Evolutionary conservation across 92 coral and sea anemone genomes (phyloP).

Genomic region (Heliopora coerulea): DNA sequence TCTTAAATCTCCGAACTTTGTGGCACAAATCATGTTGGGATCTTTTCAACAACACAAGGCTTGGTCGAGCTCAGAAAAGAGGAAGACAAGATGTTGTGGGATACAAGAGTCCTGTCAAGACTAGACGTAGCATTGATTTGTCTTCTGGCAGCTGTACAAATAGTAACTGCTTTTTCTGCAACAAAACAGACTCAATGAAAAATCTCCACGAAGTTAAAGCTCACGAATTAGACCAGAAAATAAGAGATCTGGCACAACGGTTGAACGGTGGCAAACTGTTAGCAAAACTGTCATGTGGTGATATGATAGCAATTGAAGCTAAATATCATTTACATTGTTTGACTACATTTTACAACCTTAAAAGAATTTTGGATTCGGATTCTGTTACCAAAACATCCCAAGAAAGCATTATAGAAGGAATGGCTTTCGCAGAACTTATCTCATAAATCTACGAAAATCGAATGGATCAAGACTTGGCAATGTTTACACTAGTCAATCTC

Average conservation of each 20-base stretch:
- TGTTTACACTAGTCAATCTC: conserved; percentile 47
- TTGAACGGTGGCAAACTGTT: conserved; percentile 21
- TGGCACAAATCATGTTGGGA: conserved; percentile 9
- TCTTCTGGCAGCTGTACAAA: too few species aligned
- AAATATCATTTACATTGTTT: conserved; percentile 55
- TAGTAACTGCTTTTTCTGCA: neutral
- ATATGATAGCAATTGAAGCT: conserved; percentile 67
- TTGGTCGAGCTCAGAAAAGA: neutral
- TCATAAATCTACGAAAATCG: conserved; percentile 49
- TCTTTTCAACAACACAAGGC: conserved; percentile 5
- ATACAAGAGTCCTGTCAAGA: neutral
- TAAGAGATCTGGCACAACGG: neutral
- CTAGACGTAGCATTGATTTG: neutral
- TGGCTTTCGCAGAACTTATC: conserved; percentile 63
- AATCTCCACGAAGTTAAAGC: neutral
- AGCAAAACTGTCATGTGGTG: conserved; percentile 49
- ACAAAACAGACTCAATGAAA: neutral
- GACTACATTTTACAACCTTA: conserved; percentile 54
- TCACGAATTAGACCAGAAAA: neutral
- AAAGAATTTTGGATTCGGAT: conserved; percentile 22
- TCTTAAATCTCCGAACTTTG: neutral
- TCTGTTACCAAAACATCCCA: conserved; percentile 22
- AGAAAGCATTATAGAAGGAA: conserved; percentile 16
- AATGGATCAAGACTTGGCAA: conserved; percentile 35
- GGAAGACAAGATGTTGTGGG: neutral